Evolutionary conservation across 1,140 invertebrate species (phyloP), one percentile per base, ranked within the genome.

Genomic region (Pachyrhynchus sulphureomaculatus): DNA sequence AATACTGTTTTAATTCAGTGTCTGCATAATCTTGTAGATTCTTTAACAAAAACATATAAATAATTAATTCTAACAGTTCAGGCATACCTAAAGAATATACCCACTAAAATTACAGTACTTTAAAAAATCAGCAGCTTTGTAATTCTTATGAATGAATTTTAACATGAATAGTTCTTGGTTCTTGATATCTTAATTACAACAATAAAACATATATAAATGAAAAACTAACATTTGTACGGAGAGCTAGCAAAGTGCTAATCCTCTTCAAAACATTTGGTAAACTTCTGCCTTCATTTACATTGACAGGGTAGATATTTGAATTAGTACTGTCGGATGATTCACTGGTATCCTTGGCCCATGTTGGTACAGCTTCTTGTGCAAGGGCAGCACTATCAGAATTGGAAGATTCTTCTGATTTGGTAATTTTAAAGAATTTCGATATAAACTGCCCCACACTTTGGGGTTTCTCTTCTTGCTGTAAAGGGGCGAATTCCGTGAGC

Each of bases 1-100:
- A 99, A 74, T 96, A 96, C 65, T 94, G 92, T 67, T 93, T 92
- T 48, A 97, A 83, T 66, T 96, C 93, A 5, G 91, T 92, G 71
- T 97, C 88, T 62, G 87, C 88, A 69, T 92, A 92, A 17, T 86
- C 86, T 52, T 88, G 87, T 12, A 89, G 76, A 70, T 86, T 85
- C 88, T 90, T n/a, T n/a, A n/a, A n/a, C n/a, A n/a, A n/a, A n/a
- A n/a, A n/a, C n/a, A n/a, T n/a, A n/a, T n/a, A n/a, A n/a, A n/a
- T n/a, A n/a, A n/a, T n/a, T n/a, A n/a, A n/a, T n/a, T n/a, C n/a
- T n/a, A n/a, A n/a, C n/a, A n/a, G n/a, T n/a, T n/a, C n/a, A n/a
- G n/a, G n/a, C n/a, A n/a, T n/a, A n/a, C n/a, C n/a, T n/a, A n/a
- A n/a, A n/a, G n/a, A n/a, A n/a, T n/a, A n/a, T n/a, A n/a, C n/a